Conservation (phyloP, 1,140 invertebrate species). For the Potamilus streckersoni region DNA sequence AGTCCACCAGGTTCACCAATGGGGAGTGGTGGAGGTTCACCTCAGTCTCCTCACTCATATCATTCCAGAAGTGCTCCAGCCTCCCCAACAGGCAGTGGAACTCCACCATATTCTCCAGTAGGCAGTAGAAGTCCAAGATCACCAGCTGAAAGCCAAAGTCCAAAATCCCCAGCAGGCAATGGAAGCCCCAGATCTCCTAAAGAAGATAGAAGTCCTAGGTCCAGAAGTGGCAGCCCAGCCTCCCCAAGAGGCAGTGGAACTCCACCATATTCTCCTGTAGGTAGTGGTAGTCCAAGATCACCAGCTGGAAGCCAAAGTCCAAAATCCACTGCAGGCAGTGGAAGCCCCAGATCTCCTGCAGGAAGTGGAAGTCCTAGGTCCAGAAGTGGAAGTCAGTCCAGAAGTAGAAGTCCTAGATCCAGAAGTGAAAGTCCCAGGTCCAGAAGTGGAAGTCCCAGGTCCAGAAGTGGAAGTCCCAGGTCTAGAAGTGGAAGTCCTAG, state of each 20-base stretch:
- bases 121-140: not conserved
- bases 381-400: not conserved
- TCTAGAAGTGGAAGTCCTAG: constrained; percentile 1
- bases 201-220: no score
- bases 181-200: not conserved
- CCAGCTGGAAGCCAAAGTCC: constrained; percentile 12
- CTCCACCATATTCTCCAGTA: not conserved
- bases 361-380: constrained; percentile 2
- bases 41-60: not conserved
- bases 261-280: constrained; percentile 6
- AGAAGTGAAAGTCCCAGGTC: constrained; percentile 9
- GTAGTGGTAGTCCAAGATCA: constrained; percentile 4
- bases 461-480: constrained; percentile 9
- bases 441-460: constrained; percentile 14
- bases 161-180: not conserved
- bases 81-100: no score
- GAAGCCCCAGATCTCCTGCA: not conserved
- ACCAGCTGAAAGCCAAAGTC: not conserved
- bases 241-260: constrained; percentile 8
- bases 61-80: not conserved
- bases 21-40: not conserved
- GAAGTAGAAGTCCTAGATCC: constrained; percentile 6
- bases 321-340: constrained; percentile 4
- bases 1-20: constrained; percentile 1
- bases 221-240: not conserved